Evolutionary conservation across 2,113 vertebrate genomes (phyloP), one percentile per base, ranked within the genome.

Genomic region (Hepsetus odoe): DNA sequence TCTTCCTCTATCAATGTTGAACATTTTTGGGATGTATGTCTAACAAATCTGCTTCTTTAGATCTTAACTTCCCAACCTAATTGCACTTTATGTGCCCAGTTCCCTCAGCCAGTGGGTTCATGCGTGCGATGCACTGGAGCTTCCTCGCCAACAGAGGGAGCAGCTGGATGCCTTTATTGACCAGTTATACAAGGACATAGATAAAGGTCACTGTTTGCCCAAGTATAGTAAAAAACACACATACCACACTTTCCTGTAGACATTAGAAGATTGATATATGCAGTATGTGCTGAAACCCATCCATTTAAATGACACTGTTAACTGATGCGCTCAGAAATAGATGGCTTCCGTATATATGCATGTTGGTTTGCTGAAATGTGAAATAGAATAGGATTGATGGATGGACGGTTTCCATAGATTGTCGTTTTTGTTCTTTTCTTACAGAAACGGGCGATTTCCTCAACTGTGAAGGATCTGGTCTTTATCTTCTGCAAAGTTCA

Each of bases 101-200:
- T 99, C 98, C 1, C 86, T 99, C 72, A 98, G 98, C 88, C 96
- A 95, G 88, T 99, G 98, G 98, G 98, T 99, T 74, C 97, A 97
- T 0, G 96, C 94, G 0, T 99, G 98, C 0, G 98, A 99, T 0
- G 94, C 95, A 0, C 88, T 97, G 73, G 92, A 96, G 58, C 94
- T 99, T 76, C 93, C 95, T 70, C 68, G 87, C 83, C 94, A 90
- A 89, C 92, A 98, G 89, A 95, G 96, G 53, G 96, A 96, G 89
- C 93, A 96, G 83, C 91, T 99, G 87, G 98, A 98, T 0, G 86
- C 93, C 76, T 98, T 98, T 90, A 98, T 98, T 0, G 96, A 99
- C 90, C 98, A 98, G 88, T 90, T 99, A 28, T 99, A 99, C 92
- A 98, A 98, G 90, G 97, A 99, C 92, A 97, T 99, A 0, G 97